Base-by-base conservation (phyloP, 2,888 invertebrate species). In the Drosophila ustulata region DNA sequence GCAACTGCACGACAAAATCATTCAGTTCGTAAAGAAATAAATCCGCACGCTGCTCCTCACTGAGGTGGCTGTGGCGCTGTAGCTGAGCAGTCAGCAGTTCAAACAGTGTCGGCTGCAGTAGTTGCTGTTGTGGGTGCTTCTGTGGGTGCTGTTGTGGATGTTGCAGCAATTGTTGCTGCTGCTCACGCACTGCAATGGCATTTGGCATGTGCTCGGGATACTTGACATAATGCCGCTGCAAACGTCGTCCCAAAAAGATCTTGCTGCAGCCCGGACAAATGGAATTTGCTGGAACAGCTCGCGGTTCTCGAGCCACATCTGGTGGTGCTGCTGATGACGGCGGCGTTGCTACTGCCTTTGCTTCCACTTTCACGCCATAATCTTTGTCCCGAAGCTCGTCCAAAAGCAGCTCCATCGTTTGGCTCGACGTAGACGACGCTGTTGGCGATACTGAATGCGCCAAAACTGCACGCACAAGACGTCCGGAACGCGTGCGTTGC, bases 241-340 rank as follows among this genome's bases (percentile, higher is more conserved):
- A 63, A 3, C 91, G 87, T 37, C 88, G 86, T 0, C 92, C 92
- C 43, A 92, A 70, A 64, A 92, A 92, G 7, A 92, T 90, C 77
- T 92, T 92, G 25, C 90, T 88, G 67, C 92, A 92, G 3, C 89
- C 90, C 0, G 90, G 91, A 50, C 92, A 92, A 59, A 89, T 88
- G 4, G 91, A 86, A 37, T 91, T 86, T 0, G 84, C 84, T 28
- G 92, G 89, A 13, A 92, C 71, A 43, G 85, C n/a, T 2, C 75
- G 69, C 37, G 55, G 46, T 13, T 39, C 69, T 4, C 18, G 58
- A 4, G 13, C 6, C 7, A 43, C 32, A 7, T 4, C 30, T 13
- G 41, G 6, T 3, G 7, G 7, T 28, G 18, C 11, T 28, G 26
- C n/a, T 25, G 4, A 9, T 32, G 9, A 26, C 23, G 56, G 18